phyloP scores from a whole-genome alignment of 2,113 vertebrate species.

The Merops nubicus region DNA sequence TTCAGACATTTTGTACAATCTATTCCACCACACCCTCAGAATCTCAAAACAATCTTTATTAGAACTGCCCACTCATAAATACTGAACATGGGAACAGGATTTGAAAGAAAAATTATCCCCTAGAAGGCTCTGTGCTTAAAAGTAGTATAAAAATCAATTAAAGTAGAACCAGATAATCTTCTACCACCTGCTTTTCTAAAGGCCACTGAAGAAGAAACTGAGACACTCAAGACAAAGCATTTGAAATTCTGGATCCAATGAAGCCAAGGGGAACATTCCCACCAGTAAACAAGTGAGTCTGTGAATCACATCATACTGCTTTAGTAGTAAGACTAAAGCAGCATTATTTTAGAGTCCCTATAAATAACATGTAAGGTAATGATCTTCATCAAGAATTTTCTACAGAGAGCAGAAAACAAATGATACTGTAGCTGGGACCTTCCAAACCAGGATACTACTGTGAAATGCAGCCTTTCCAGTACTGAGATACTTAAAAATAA shows the following conservation, averaged over 20 bases:
- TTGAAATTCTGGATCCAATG: neutral
- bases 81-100: neutral
- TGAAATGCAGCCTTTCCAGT: neutral
- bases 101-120: neutral
- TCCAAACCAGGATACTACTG: neutral
- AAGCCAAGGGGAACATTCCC: neutral
- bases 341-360: neutral
- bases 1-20: neutral
- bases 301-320: neutral
- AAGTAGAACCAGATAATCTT: neutral
- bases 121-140: neutral
- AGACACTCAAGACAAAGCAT: neutral
- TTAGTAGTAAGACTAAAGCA: neutral
- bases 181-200: neutral
- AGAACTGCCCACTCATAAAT: neutral
- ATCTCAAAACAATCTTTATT: neutral
- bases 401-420: neutral
- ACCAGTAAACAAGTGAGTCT: neutral
- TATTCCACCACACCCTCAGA: neutral
- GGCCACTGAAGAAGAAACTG: neutral
- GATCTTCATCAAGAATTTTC: neutral
- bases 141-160: neutral
- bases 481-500: neutral
- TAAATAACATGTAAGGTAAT: neutral
- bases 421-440: neutral